Conservation (phyloP, 2,113 vertebrate genomes). For the Otolemur garnettii region DNA sequence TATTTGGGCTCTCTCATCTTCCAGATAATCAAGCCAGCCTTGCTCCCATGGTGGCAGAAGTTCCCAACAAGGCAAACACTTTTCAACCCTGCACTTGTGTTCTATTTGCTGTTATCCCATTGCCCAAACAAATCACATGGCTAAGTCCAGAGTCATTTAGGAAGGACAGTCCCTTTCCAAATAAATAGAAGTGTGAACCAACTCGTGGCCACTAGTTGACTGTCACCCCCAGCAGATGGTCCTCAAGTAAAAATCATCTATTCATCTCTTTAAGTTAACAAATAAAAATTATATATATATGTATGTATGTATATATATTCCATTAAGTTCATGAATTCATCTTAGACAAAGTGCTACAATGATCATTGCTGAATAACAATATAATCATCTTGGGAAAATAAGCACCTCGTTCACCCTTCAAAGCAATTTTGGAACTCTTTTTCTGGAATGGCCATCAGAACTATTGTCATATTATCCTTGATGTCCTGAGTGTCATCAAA, state of each 20-base stretch:
- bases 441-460: no score
- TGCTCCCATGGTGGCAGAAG: neutral
- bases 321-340: no score
- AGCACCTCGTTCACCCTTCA: no score
- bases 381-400: no score
- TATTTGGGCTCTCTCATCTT: neutral
- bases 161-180: neutral
- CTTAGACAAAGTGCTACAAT: no score
- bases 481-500: no score
- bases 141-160: neutral
- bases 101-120: neutral
- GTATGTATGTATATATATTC: no score
- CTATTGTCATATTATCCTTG: no score
- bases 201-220: neutral
- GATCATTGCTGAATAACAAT: no score
- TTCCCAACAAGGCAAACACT: neutral
- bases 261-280: neutral
- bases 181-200: neutral
- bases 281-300: neutral
- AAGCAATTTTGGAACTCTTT: no score
- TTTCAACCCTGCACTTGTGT: neutral
- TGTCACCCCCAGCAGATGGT: no score
- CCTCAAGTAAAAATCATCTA: neutral
- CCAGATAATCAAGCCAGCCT: neutral
- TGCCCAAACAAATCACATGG: neutral